phyloP scores from a whole-genome alignment of 2,113 vertebrate genomes.

The Myotis davidii region DNA sequence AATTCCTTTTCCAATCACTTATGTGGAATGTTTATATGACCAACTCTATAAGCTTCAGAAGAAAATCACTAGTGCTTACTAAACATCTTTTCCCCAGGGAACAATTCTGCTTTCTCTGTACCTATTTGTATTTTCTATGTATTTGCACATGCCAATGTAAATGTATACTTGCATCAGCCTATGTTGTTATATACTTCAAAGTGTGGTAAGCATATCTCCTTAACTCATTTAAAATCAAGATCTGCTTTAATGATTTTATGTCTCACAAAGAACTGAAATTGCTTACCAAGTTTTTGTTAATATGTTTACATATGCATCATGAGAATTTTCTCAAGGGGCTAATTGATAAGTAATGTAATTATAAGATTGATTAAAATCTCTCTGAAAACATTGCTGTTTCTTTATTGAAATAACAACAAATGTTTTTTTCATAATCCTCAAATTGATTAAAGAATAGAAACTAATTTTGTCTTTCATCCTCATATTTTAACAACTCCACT shows the following conservation, averaged over 20 bases:
- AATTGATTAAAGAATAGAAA: neutral
- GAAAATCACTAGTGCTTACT: neutral
- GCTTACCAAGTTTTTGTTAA: neutral
- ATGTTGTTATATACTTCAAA: neutral
- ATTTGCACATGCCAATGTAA: neutral
- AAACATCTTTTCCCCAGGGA: neutral
- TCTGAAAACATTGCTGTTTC: neutral
- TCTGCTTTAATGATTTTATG: neutral
- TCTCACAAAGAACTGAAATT: neutral
- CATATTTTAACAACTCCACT: neutral
- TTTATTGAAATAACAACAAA: neutral
- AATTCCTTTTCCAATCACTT: neutral
- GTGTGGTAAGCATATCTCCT: neutral
- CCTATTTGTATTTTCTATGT: neutral
- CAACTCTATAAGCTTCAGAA: neutral
- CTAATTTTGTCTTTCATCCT: neutral
- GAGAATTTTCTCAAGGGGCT: neutral
- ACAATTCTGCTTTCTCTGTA: neutral
- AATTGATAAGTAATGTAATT: neutral
- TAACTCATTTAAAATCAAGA: neutral
- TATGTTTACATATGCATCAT: neutral
- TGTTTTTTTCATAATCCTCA: neutral
- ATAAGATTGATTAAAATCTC: neutral
- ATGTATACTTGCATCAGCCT: neutral
- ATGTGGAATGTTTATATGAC: constrained; percentile 24